phyloP scores from a whole-genome alignment of 2,888 invertebrate species.

The Conistra vaccinii region DNA sequence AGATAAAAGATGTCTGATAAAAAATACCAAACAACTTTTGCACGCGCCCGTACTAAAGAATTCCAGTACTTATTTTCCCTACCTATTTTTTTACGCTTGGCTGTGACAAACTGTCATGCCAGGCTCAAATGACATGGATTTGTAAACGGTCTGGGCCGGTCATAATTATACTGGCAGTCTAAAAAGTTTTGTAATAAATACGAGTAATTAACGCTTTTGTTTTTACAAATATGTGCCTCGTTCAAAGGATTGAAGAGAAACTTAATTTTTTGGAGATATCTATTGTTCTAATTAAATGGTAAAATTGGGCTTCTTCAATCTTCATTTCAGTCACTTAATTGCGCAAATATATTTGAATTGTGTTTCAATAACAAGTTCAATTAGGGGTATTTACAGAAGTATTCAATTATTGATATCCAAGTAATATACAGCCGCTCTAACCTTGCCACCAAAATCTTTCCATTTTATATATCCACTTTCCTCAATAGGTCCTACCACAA shows the following conservation, averaged over 20 bases:
- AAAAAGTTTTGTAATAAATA: slow-evolving; percentile 14
- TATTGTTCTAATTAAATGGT: neutral
- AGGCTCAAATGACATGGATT: slow-evolving; percentile 11
- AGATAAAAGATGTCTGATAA: too few species aligned
- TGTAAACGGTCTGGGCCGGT: slow-evolving; percentile 36
- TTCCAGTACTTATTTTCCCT: too few species aligned
- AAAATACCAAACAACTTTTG: too few species aligned
- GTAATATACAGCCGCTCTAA: fast-evolving
- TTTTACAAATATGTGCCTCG: neutral
- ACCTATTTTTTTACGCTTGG: neutral
- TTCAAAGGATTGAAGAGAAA: neutral
- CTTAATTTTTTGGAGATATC: neutral
- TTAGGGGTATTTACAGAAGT: neutral
- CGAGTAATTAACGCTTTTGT: neutral
- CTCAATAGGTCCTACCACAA: neutral
- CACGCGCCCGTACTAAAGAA: too few species aligned
- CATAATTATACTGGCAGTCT: neutral
- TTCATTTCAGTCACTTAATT: neutral
- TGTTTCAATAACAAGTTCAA: neutral
- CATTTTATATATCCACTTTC: neutral
- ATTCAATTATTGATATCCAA: neutral
- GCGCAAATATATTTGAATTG: neutral
- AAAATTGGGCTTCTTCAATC: neutral
- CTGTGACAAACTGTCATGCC: slow-evolving; percentile 22
- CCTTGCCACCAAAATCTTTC: too few species aligned